These are phyloP conservation scores for Philopotamus ludificatus DNA, from an alignment of 1,140 invertebrate species.

Conservation along the genomic window DNA sequence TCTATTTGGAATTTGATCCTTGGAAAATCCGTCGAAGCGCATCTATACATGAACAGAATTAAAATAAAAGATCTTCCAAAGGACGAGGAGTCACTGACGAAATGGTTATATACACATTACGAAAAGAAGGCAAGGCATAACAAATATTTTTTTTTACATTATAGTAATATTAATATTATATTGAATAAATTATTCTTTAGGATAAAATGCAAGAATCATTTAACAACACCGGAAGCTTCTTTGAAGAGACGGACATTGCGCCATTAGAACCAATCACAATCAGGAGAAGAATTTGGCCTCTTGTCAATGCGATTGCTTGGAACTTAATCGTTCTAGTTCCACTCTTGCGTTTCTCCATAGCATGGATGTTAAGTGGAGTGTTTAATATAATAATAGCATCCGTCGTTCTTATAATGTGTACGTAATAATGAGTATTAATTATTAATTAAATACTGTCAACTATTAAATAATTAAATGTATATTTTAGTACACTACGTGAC, in stretches of 20 bases:
- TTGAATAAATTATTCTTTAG: slow-evolving; percentile 55
- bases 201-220: slow-evolving; percentile 82
- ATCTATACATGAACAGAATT: slow-evolving; percentile 81
- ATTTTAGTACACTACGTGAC: slow-evolving; percentile 76
- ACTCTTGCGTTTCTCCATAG: slow-evolving; percentile 68
- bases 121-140: slow-evolving; percentile 61
- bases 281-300: slow-evolving; percentile 62
- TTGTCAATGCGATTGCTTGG: slow-evolving; percentile 75
- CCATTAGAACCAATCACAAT: slow-evolving; percentile 59
- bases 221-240: slow-evolving; percentile 79
- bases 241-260: slow-evolving; percentile 68
- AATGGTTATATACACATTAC: slow-evolving; percentile 81
- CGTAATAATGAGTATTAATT: slow-evolving; percentile 50
- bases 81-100: slow-evolving; percentile 72
- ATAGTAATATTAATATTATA: not conserved
- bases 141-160: not conserved
- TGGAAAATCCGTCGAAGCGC: slow-evolving; percentile 71
- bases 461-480: slow-evolving; percentile 31
- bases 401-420: slow-evolving; percentile 69
- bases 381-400: slow-evolving; percentile 68
- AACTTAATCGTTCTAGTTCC: slow-evolving; percentile 66
- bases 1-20: slow-evolving; percentile 81
- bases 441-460: not conserved
- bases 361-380: slow-evolving; percentile 69
- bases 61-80: slow-evolving; percentile 78